A percentile compares a stretch with the other conserved stretches of the same genome.
phyloP scores from a whole-genome alignment of 2,797 vertebrate species.

The Antennarius maculatus region DNA sequence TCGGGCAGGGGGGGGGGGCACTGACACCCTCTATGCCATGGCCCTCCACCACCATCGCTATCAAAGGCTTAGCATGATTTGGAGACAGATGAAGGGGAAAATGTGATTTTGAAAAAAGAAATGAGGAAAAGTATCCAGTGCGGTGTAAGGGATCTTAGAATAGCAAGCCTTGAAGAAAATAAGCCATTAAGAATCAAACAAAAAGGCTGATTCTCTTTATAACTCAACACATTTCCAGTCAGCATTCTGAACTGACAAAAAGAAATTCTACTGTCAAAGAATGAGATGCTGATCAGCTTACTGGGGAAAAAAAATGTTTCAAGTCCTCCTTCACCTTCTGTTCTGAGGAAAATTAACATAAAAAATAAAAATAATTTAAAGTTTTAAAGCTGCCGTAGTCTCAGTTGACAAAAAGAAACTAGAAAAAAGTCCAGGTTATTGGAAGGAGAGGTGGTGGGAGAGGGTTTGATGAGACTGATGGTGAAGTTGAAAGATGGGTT shows the following conservation, averaged over 20 bases:
- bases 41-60: constrained; percentile 57
- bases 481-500: constrained; percentile 60
- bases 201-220: constrained; percentile 42
- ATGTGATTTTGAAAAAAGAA: constrained; percentile 54
- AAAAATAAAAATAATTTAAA: constrained; percentile 8
- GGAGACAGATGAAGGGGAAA: constrained; percentile 62
- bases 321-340: background rate
- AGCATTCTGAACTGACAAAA: constrained; percentile 23
- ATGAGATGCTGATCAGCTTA: constrained; percentile 23
- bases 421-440: background rate
- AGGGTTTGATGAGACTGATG: constrained; percentile 50
- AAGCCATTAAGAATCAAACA: constrained; percentile 50
- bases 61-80: constrained; percentile 76
- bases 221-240: constrained; percentile 39
- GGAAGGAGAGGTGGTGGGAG: constrained; percentile 11
- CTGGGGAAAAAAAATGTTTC: background rate
- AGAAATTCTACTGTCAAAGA: constrained; percentile 27
- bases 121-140: constrained; percentile 35
- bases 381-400: constrained; percentile 14
- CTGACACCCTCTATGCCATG: constrained; percentile 54
- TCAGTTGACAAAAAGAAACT: constrained; percentile 1
- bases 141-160: constrained; percentile 57
- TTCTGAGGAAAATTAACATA: constrained; percentile 2
- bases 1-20: constrained; percentile 48
- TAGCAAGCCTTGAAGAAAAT: constrained; percentile 47